phyloP scores from a whole-genome alignment of 1,140 invertebrate genomes.

The Ooceraea biroi region DNA sequence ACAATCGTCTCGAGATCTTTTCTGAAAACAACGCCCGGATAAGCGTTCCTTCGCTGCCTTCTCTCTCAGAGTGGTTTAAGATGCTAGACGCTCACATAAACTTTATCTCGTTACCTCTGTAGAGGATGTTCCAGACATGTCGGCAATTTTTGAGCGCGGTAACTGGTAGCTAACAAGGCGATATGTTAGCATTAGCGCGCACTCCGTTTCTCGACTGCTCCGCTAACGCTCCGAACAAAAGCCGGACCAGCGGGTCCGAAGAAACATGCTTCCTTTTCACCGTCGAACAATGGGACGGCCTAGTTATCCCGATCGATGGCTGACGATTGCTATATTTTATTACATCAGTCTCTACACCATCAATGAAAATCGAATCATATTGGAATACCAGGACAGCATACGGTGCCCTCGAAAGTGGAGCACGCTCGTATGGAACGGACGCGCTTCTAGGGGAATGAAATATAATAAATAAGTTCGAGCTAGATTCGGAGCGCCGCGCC shows the following conservation, averaged over 20 bases:
- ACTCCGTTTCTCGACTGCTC: not conserved
- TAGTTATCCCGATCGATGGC: slow-evolving; percentile 68
- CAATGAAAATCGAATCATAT: slow-evolving; percentile 35
- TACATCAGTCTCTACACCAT: slow-evolving; percentile 15
- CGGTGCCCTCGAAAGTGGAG: not conserved
- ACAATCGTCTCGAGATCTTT: slow-evolving; percentile 32
- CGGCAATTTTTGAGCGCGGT: slow-evolving; percentile 13
- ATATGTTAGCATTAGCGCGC: not conserved
- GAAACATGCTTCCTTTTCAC: slow-evolving; percentile 36
- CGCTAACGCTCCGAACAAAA: not conserved
- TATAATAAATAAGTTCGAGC: slow-evolving; percentile 38
- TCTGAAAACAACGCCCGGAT: slow-evolving; percentile 26
- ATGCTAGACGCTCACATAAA: slow-evolving; percentile 44
- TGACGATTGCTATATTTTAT: slow-evolving; percentile 36
- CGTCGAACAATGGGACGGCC: slow-evolving; percentile 59
- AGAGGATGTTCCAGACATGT: not conserved
- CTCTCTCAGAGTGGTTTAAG: slow-evolving; percentile 24
- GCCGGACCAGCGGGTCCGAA: not conserved
- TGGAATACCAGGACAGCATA: slow-evolving; percentile 11
- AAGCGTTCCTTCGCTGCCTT: slow-evolving; percentile 43
- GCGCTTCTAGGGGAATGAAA: not conserved
- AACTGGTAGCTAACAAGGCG: not conserved
- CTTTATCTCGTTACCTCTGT: slow-evolving; percentile 41
- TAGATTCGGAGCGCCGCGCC: slow-evolving; percentile 25
- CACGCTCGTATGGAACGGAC: not conserved